phyloP scores from a whole-genome alignment of 2,888 invertebrate genomes.

The Adelphocoris suturalis region DNA sequence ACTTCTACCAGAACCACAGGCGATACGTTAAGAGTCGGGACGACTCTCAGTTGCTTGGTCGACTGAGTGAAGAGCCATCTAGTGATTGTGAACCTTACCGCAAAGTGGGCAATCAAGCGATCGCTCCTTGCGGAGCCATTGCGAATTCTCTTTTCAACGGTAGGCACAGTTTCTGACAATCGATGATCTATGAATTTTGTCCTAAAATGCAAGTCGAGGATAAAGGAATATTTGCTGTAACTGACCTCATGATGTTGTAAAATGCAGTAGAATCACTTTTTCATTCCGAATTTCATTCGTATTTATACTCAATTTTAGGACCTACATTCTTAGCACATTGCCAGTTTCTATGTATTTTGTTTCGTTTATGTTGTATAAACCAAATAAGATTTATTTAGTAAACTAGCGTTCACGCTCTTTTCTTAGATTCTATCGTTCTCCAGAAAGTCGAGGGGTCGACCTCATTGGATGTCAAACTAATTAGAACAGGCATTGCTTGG shows the following conservation, averaged over 20 bases:
- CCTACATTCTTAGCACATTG: too few relatives aligned
- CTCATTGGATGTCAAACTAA: constrained; percentile 78
- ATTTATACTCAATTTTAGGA: too few relatives aligned
- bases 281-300: too few relatives aligned
- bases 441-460: constrained; percentile 70
- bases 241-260: too few relatives aligned
- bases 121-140: constrained; percentile 99
- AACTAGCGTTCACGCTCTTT: not conserved
- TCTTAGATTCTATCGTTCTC: constrained; percentile 77
- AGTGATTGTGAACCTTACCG: constrained; percentile 92
- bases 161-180: constrained; percentile 78
- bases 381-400: too few relatives aligned
- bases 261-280: too few relatives aligned
- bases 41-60: constrained; percentile 95
- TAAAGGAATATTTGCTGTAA: too few relatives aligned
- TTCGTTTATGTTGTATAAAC: too few relatives aligned
- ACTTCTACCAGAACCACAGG: constrained; percentile 99
- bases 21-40: constrained; percentile 97
- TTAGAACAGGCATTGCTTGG: constrained; percentile 97
- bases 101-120: constrained; percentile 79
- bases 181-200: too few relatives aligned
- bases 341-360: too few relatives aligned
- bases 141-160: constrained; percentile 99
- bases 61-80: constrained; percentile 83
- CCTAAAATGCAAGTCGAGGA: too few relatives aligned